These are phyloP conservation scores for Platysternon megacephalum DNA, from an alignment of 2,113 vertebrate genomes.

Conservation along the genomic window DNA sequence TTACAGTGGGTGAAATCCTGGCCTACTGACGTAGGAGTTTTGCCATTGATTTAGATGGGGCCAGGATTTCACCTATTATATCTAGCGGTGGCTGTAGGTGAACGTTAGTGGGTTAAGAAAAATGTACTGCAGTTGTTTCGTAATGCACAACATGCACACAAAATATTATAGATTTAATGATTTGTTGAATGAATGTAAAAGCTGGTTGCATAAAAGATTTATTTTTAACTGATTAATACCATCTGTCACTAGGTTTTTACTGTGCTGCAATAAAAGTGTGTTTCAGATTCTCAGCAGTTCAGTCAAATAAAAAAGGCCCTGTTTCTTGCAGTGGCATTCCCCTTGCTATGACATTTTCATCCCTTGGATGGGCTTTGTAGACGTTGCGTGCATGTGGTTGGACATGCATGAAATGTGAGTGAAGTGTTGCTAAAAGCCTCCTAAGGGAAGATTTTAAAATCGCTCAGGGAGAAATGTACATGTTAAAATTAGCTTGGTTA, in stretches of 20 bases:
- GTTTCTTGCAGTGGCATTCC: constrained; percentile 22
- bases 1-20: background rate
- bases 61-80: background rate
- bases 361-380: background rate
- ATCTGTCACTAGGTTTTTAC: constrained; percentile 67
- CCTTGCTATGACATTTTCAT: background rate
- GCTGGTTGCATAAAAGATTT: constrained; percentile 63
- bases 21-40: background rate
- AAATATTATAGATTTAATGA: constrained; percentile 13
- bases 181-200: constrained; percentile 57
- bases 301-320: background rate
- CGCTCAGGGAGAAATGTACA: background rate
- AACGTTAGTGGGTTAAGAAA: background rate
- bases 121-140: background rate
- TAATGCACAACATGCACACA: background rate
- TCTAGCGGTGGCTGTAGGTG: background rate
- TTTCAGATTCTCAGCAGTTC: constrained; percentile 49
- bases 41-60: background rate
- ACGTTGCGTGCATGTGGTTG: background rate
- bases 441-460: background rate
- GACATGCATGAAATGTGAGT: background rate
- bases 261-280: constrained; percentile 48
- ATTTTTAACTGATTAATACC: constrained; percentile 63
- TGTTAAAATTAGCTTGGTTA: background rate
- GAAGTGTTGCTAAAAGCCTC: background rate